Evolutionary conservation across 2,113 vertebrate genomes (phyloP).

Genomic region (Anser brachyrhynchus): DNA sequence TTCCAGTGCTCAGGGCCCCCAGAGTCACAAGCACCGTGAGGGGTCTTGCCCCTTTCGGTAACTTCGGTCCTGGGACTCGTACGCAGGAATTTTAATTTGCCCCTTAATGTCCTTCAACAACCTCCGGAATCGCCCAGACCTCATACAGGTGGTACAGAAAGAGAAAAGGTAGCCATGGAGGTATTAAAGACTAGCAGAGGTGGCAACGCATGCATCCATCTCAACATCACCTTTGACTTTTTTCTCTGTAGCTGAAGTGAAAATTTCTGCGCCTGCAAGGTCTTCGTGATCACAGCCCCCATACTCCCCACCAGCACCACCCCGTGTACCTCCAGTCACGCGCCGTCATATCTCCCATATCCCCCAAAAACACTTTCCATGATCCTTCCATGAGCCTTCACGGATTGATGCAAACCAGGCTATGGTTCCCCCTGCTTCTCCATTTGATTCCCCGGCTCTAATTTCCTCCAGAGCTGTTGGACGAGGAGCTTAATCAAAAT

Average conservation of each 20-base stretch:
- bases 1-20: background rate
- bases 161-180: background rate
- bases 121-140: background rate
- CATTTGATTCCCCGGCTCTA: background rate
- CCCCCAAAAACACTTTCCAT: background rate
- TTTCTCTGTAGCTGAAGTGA: background rate
- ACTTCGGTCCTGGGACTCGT: background rate
- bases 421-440: background rate
- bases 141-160: background rate
- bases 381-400: background rate
- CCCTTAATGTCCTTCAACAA: background rate
- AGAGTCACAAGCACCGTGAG: background rate
- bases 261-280: background rate
- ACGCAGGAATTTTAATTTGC: background rate
- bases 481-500: background rate
- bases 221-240: background rate
- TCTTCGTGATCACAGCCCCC: background rate
- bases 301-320: background rate
- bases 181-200: background rate
- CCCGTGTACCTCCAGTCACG: background rate
- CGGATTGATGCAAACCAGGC: background rate
- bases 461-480: background rate
- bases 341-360: background rate
- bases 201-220: background rate
- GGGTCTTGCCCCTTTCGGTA: background rate